Evolutionary conservation across 1,140 invertebrate genomes (phyloP).

Genomic region (Nasonia giraulti): DNA sequence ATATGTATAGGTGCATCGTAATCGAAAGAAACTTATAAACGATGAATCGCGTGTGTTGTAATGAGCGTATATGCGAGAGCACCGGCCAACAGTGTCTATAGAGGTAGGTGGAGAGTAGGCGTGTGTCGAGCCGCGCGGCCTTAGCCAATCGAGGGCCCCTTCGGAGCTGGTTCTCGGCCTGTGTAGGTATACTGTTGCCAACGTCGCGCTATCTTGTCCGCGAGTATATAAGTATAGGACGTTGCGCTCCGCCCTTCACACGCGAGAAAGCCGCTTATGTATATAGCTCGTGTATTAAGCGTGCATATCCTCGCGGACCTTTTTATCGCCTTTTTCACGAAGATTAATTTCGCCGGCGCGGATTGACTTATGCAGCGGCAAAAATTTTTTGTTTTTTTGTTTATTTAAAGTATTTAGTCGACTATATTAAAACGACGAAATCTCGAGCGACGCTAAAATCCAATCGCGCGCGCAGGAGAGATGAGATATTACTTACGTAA

Average conservation of each 20-base stretch:
- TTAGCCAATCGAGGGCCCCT: constrained; percentile 69
- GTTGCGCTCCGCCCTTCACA: constrained; percentile 67
- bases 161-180: constrained; percentile 55
- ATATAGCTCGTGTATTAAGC: neutral
- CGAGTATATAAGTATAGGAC: neutral
- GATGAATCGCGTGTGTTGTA: constrained; percentile 62
- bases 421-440: neutral
- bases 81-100: neutral
- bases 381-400: too few relatives aligned
- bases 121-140: constrained; percentile 65
- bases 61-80: neutral
- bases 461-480: neutral
- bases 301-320: neutral
- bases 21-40: constrained; percentile 2
- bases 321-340: neutral
- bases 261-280: neutral
- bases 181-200: constrained; percentile 60
- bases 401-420: too few relatives aligned
- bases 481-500: too few relatives aligned
- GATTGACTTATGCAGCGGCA: neutral
- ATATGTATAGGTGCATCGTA: too few relatives aligned
- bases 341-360: neutral
- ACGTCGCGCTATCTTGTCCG: constrained; percentile 68
- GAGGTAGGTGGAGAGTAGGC: constrained; percentile 63
- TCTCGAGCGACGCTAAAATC: neutral